Base-by-base conservation (phyloP, 2,797 vertebrate species). In the Stomatorhinus walkeri region DNA sequence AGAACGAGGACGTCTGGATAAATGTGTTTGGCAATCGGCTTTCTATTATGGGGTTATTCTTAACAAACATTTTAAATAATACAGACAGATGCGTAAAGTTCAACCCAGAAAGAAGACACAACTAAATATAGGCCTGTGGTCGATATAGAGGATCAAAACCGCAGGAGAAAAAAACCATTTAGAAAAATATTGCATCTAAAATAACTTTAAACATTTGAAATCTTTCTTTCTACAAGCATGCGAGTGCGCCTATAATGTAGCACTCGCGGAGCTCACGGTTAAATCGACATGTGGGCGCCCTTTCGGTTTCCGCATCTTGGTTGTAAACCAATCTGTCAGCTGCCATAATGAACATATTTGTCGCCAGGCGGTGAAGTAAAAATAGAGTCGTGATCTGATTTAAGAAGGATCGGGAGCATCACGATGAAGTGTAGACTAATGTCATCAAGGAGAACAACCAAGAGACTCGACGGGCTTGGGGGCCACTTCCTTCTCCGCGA, bases 341-440 rank as follows among this genome's bases (percentile, higher is more conserved):
- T 24, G 40, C 22, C 85, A 64, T 56, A 54, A 68, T 59, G 36
- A 87, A 89, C 32, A 88, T 86, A 88, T 92, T 89, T 83, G 48
- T 54, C 88, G 85, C 91, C 92, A 91, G 91, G 89, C 84, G 76
- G 89, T 52, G 32, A 85, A 89, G 40, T 88, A 90, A 90, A 93
- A 93, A 93, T 93, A 93, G 93, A 83, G 81, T 22, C 88, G 12
- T 43, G 12, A 87, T 79, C 56, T 91, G 91, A 92, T 92, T 92
- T 92, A 92, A 91, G 72, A 88, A 89, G 89, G 90, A 68, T 43
- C 46, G 87, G 54, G 87, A 85, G 83, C 61, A 87, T 84, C 81
- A 59, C 14, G 83, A 12, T 51, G 32, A 52, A 32, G 83, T 22
- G 14, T 5, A 68, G 64, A 68, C 61, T 40, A 51, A 54, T 86